Base-by-base conservation (phyloP, 2,888 invertebrate species). In the Epsilonema sp. region DNA sequence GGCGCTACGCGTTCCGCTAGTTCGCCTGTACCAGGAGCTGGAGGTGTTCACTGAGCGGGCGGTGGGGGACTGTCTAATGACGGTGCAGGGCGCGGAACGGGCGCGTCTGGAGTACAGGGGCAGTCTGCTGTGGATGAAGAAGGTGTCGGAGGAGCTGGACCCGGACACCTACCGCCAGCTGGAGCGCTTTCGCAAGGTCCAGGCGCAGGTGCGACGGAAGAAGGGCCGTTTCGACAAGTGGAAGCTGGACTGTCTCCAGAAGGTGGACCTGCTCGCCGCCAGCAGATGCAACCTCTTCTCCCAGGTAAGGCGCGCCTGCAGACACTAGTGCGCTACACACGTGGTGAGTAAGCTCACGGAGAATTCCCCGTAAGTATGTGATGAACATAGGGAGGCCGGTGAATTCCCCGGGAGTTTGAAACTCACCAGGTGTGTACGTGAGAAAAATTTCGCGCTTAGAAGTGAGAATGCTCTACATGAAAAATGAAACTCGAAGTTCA, bases 251-350 rank as follows among this genome's bases (percentile, higher is more conserved):
- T 87, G 87, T 51, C 75, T 97, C 57, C 92, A 97, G 70, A 97
- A 97, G 75, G 86, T 97, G 54, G 97, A 97, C 67, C 72, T 97
- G 19, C 69, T 97, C 51, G 89, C 90, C 3, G 94, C 94, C 26
- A 90, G 92, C 22, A 75, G 94, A 52, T 94, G 94, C 65, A 94
- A 92, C 68, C 87, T 97, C 85, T 90, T 92, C 67, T 92, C 90
- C 1, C 90, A 92, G 68, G 86, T 47, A 41, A 45, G n/a, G n/a
- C n/a, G n/a, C 19, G 8, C 22, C 39, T 39, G 39, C 22, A 11
- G 8, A 39, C n/a, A 20, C 39, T 20, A 11, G n/a, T n/a, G n/a
- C n/a, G 36, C 36, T 13, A 13, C n/a, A 13, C n/a, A n/a, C n/a
- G n/a, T n/a, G n/a, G n/a, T n/a, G n/a, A n/a, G n/a, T n/a, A n/a